Conservation (phyloP, 2,888 invertebrate species). For the Dynastes tityus region DNA sequence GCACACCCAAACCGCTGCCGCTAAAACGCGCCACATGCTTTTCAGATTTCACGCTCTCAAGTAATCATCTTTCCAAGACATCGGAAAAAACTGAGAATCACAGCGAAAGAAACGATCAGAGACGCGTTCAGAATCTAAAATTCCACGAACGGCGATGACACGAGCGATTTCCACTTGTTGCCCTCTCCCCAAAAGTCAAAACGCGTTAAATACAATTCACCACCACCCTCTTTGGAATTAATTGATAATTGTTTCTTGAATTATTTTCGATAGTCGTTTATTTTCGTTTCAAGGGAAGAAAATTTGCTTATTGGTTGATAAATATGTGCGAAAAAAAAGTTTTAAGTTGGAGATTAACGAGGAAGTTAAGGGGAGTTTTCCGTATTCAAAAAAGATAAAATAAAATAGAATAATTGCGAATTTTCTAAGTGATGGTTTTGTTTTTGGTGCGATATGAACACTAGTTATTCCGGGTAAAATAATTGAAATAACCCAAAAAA, state of each 20-base stretch:
- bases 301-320: not conserved
- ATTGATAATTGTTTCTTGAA: not conserved
- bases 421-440: constrained; percentile 1
- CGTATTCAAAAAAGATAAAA: not conserved
- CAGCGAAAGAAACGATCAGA: not conserved
- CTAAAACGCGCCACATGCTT: constrained; percentile 68
- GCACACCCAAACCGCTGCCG: constrained; percentile 68
- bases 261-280: not conserved
- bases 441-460: constrained; percentile 6
- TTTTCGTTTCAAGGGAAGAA: constrained; percentile 1
- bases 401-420: not conserved
- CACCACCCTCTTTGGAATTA: not conserved
- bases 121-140: constrained; percentile 46
- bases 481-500: constrained; percentile 34
- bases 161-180: constrained; percentile 64
- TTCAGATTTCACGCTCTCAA: constrained; percentile 61
- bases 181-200: constrained; percentile 50
- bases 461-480: constrained; percentile 24
- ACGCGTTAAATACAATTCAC: not conserved
- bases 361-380: not conserved
- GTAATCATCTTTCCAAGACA: constrained; percentile 67
- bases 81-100: constrained; percentile 55
- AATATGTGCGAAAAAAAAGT: not conserved
- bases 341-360: not conserved
- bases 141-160: not conserved